phyloP scores from a whole-genome alignment of 1,140 invertebrate species.

The Diorhabda carinulata region DNA sequence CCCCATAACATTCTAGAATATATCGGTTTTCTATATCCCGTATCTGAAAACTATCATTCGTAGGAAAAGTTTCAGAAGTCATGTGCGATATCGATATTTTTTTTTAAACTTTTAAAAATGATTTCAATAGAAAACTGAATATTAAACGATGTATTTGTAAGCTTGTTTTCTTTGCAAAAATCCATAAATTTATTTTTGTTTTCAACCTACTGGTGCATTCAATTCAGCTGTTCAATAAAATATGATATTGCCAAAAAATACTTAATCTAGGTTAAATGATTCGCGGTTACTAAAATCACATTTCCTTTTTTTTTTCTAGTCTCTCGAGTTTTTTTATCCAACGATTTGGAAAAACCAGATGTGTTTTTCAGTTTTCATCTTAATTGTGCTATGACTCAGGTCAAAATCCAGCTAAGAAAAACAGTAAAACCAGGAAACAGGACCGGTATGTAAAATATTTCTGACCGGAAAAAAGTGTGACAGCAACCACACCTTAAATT shows the following conservation, averaged over 20 bases:
- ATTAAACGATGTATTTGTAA: no score
- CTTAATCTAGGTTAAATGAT: not conserved
- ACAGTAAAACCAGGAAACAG: not conserved
- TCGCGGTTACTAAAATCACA: not conserved
- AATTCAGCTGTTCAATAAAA: not conserved
- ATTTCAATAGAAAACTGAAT: no score
- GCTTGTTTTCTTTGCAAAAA: no score
- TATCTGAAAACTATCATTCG: no score
- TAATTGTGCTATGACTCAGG: not conserved
- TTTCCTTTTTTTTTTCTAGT: not conserved
- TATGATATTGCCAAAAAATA: not conserved
- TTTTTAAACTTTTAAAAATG: no score
- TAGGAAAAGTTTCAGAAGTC: no score
- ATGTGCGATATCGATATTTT: no score
- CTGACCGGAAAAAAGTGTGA: not conserved
- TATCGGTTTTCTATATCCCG: no score
- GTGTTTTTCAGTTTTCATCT: not conserved
- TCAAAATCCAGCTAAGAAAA: not conserved
- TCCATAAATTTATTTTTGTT: no score
- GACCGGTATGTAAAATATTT: not conserved
- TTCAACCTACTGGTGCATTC: no score
- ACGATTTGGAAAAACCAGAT: not conserved
- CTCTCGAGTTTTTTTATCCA: not conserved
- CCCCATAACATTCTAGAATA: no score
- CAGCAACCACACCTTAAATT: not conserved